Evolutionary conservation across 92 coral and sea anemone species (phyloP).

Genomic region (Siderastrea siderea): DNA sequence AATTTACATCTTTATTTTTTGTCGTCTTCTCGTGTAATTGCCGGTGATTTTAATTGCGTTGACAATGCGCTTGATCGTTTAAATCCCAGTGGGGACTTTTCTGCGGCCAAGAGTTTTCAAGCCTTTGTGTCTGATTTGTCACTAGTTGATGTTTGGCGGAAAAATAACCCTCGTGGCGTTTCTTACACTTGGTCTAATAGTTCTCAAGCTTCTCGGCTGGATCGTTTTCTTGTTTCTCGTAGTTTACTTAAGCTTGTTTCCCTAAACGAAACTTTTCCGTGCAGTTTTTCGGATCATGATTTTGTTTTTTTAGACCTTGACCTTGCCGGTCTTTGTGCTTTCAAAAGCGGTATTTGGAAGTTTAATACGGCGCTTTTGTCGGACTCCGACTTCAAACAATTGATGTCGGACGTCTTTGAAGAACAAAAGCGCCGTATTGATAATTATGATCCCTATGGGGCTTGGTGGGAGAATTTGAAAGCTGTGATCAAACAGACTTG

Average conservation of each 20-base stretch:
- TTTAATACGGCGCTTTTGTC: background rate
- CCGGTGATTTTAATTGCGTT: conserved; percentile 30
- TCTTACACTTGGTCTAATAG: conserved; percentile 2
- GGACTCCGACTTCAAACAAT: background rate
- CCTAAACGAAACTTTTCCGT: background rate
- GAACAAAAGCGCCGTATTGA: background rate
- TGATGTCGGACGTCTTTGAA: background rate
- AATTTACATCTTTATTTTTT: conserved; percentile 1
- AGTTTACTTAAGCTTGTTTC: background rate
- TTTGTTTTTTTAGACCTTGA: background rate
- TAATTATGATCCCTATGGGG: background rate
- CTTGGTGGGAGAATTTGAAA: conserved; percentile 12
- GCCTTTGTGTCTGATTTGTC: background rate
- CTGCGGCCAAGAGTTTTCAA: background rate
- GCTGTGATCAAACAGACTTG: background rate
- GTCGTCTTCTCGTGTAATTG: background rate
- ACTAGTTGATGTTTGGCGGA: conserved; percentile 9
- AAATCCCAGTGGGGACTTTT: too few species aligned
- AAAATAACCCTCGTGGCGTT: background rate
- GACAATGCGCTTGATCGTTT: background rate
- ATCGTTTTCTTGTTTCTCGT: background rate
- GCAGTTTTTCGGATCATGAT: conserved; percentile 9
- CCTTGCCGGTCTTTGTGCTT: background rate
- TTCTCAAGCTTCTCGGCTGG: conserved; percentile 12
- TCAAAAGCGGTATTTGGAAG: conserved; percentile 11